Percentiles rank a stretch among this genome's conserved stretches.
Evolutionary conservation across 2,113 vertebrate genomes (phyloP).

Genomic region (Trachemys scripta): DNA sequence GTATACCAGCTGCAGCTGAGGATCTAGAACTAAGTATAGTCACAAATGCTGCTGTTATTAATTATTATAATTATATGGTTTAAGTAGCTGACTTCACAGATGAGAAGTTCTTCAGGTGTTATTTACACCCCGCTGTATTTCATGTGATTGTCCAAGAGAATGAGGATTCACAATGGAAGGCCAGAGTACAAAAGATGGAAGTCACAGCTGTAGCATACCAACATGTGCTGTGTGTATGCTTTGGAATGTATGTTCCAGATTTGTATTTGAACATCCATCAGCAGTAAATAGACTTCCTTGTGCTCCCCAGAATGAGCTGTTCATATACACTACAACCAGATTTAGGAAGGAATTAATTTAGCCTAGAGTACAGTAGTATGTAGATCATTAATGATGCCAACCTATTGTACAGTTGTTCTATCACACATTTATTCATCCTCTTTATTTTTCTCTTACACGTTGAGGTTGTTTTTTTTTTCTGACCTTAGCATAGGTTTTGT

Average conservation of each 20-base stretch:
- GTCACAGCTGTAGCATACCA: neutral
- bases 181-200: rapidly evolving
- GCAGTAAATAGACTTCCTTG: neutral
- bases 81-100: neutral
- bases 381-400: neutral
- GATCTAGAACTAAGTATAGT: neutral
- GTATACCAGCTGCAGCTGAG: neutral
- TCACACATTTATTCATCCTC: neutral
- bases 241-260: neutral
- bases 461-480: neutral
- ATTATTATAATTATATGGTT: neutral
- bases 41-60: neutral
- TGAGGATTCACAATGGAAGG: neutral
- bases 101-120: neutral
- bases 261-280: neutral
- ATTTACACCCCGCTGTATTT: neutral
- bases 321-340: neutral
- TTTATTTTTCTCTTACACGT: neutral
- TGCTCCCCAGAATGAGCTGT: neutral
- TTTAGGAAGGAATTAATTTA: neutral
- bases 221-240: rapidly evolving
- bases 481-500: neutral
- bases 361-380: neutral
- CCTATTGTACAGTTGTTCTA: too few species aligned
- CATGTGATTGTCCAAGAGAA: neutral